Evolutionary conservation across 1,140 invertebrate species (phyloP).

Genomic region (Heliconius nattereri): DNA sequence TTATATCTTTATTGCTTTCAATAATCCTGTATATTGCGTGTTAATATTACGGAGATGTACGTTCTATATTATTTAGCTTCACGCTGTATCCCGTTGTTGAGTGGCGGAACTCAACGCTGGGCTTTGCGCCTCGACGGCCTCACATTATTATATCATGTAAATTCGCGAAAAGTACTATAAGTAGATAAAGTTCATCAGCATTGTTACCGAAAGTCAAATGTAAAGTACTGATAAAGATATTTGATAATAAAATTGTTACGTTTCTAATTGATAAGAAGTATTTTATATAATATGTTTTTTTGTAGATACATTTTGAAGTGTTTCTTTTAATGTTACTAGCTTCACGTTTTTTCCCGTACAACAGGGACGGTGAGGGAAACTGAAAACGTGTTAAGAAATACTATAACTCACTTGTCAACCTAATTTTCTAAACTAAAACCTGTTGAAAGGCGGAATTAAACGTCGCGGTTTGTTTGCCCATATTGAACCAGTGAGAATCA

Average conservation of each 20-base stretch:
- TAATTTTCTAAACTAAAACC: too few species aligned
- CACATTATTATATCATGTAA: not conserved
- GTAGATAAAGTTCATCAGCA: not conserved
- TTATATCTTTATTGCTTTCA: not conserved
- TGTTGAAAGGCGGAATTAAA: too few species aligned
- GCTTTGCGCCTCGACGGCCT: too few species aligned
- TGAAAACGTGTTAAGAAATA: too few species aligned
- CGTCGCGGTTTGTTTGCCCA: too few species aligned
- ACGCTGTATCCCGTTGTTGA: not conserved
- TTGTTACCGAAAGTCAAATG: not conserved
- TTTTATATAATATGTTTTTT: conserved; percentile 18
- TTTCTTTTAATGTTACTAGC: not conserved
- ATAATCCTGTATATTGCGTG: not conserved
- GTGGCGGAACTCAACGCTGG: too few species aligned
- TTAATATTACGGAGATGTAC: not conserved
- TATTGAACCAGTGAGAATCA: too few species aligned
- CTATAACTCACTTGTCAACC: too few species aligned
- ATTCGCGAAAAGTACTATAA: not conserved
- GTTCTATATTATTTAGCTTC: too few species aligned
- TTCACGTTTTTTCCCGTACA: too few species aligned
- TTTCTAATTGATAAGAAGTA: not conserved
- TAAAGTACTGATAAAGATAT: not conserved
- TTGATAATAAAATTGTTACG: not conserved
- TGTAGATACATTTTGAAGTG: not conserved
- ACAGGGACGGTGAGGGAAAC: too few species aligned